Evolutionary conservation across 2,888 invertebrate genomes (phyloP), one percentile per base, ranked within the genome.

Genomic region (Brachynemurus nebulosus): DNA sequence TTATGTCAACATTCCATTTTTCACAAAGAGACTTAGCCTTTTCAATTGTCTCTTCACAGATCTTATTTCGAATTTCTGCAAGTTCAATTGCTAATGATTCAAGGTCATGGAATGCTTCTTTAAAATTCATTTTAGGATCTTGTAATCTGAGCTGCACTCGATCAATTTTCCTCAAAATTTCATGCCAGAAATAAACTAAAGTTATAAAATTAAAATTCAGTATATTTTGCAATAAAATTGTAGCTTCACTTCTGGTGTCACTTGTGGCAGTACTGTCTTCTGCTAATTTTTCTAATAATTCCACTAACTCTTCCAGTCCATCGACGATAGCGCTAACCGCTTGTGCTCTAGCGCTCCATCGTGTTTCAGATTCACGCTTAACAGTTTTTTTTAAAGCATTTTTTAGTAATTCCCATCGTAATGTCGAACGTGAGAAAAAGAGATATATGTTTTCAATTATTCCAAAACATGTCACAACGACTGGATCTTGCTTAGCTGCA

Each of bases 341-440:
- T 48, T 48, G 45, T 47, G 34, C 17, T 47, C 45, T 49, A 30
- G 48, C 47, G 41, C 47, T 50, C 47, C 51, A 51, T 50, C 49
- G 47, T 46, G 51, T 52, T 43, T 50, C 51, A 36, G 48, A 50
- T 42, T 51, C 47, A 46, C 51, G 48, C 46, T 51, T 51, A 11
- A 49, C 47, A 45, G 48, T 47, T 47, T 45, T 47, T 19, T 35
- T 45, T 36, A n/a, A n/a, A n/a, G n/a, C n/a, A n/a, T n/a, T n/a
- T n/a, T n/a, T n/a, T n/a, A n/a, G n/a, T n/a, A n/a, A 47, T 46
- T 47, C 47, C 47, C 45, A 47, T 46, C 45, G 42, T 46, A 37
- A 45, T 30, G 47, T 47, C 37, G 47, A 47, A 45, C 45, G 47
- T 47, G 47, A 47, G 42, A 46, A 47, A 46, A 45, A 45, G 20